Conservation (phyloP, 2,113 vertebrate genomes). For the Grus americana region DNA sequence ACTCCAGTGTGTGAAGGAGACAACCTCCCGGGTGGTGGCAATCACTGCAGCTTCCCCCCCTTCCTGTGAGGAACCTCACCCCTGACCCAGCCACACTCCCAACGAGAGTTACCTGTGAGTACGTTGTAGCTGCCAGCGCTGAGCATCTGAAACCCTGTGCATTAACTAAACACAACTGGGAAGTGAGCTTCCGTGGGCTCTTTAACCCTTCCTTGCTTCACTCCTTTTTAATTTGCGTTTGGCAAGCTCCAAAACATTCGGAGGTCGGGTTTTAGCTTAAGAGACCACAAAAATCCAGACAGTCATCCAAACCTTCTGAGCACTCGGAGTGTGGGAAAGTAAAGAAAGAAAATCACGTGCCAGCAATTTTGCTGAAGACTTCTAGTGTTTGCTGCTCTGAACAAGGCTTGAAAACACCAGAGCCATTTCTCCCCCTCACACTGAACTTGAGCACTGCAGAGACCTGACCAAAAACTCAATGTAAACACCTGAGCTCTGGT, state of each 20-base stretch:
- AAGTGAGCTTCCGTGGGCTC: neutral
- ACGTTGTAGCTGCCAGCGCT: neutral
- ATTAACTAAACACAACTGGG: neutral
- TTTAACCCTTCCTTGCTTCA: constrained; percentile 42
- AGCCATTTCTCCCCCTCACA: neutral
- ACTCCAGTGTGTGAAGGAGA: neutral
- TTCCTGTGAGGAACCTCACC: neutral
- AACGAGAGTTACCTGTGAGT: neutral
- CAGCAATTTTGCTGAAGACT: neutral
- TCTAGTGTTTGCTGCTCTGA: neutral
- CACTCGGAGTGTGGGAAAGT: neutral
- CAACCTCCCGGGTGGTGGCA: neutral
- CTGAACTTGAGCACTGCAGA: neutral
- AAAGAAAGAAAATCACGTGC: neutral
- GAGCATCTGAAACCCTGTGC: neutral
- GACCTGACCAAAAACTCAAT: neutral
- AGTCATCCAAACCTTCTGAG: constrained; percentile 31
- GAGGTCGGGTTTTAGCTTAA: constrained; percentile 39
- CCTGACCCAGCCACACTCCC: neutral
- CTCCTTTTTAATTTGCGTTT: neutral
- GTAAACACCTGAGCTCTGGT: neutral
- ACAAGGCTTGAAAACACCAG: neutral
- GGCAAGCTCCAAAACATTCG: constrained; percentile 15
- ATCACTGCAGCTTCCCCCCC: neutral
- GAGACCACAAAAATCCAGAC: constrained; percentile 38